Conservation (phyloP, 2,797 vertebrate species). For the Lerista edwardsae region DNA sequence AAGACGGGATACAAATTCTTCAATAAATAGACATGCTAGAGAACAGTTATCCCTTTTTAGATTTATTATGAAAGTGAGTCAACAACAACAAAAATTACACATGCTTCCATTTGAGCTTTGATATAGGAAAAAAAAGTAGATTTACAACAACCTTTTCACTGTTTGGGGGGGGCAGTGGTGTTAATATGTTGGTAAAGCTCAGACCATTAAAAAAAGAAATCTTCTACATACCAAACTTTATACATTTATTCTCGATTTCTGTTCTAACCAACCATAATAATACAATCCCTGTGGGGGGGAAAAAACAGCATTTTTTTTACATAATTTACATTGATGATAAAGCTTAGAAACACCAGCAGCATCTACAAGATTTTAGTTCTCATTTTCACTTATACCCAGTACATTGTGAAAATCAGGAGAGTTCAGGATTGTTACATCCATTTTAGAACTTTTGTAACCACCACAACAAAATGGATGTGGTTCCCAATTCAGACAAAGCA, state of each 20-base stretch:
- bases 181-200: conserved; percentile 67
- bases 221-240: conserved; percentile 69
- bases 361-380: conserved; percentile 63
- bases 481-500: conserved; percentile 8
- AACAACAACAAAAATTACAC: conserved; percentile 69
- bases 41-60: conserved; percentile 50
- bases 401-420: conserved; percentile 29
- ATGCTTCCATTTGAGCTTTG: conserved; percentile 71
- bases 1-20: too few relatives aligned
- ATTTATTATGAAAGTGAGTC: conserved; percentile 74
- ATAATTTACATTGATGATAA: conserved; percentile 75
- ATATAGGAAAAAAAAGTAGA: conserved; percentile 69
- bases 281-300: conserved; percentile 61
- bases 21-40: too few relatives aligned
- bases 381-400: conserved; percentile 30
- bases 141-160: conserved; percentile 69
- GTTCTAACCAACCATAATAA: conserved; percentile 56
- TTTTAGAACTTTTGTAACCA: neutral
- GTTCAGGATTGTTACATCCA: neutral
- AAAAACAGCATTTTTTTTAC: conserved; percentile 69
- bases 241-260: conserved; percentile 62
- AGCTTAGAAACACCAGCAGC: conserved; percentile 72
- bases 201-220: conserved; percentile 38
- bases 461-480: neutral
- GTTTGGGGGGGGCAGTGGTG: conserved; percentile 53